A percentile compares a stretch with the other conserved stretches of the same genome.
Conservation (phyloP, 53 echinoderm and acorn worm genomes). For the Stichopus horrens region DNA sequence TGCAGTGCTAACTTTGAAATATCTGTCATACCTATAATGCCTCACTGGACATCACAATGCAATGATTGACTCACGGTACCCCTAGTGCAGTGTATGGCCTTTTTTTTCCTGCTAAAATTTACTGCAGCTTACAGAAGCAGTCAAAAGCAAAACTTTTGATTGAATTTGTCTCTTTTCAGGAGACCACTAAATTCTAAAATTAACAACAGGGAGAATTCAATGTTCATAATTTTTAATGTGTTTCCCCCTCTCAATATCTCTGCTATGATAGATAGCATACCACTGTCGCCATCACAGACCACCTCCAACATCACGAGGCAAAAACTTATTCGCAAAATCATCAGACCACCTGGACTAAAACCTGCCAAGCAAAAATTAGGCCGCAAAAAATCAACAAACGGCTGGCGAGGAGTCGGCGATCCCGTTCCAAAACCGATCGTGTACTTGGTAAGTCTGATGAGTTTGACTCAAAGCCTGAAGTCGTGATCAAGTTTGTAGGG, state of each 20-base stretch:
- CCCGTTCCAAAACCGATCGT: conserved; percentile 79
- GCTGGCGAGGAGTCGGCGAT: conserved; percentile 87
- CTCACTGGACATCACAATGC: too few species aligned
- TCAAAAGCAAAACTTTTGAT: too few species aligned
- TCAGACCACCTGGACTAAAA: conserved; percentile 71
- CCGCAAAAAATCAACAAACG: conserved; percentile 83
- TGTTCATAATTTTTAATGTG: too few species aligned
- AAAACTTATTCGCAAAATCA: conserved; percentile 66
- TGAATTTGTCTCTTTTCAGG: too few species aligned
- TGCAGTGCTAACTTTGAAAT: too few species aligned
- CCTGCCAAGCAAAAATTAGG: conserved; percentile 59
- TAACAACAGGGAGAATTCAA: too few species aligned
- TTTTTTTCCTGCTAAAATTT: neutral
- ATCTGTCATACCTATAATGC: too few species aligned
- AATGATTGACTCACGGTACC: too few species aligned
- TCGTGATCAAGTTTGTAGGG: too few species aligned
- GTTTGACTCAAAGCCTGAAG: neutral
- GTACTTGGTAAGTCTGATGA: conserved; percentile 38
- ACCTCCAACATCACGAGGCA: conserved; percentile 24
- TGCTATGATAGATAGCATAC: conserved; percentile 19
- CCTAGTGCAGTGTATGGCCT: too few species aligned
- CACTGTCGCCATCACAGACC: conserved; percentile 41
- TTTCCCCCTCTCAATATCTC: neutral
- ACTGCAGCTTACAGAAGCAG: neutral
- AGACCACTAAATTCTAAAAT: too few species aligned